A percentile compares a stretch with the other conserved stretches of the same genome.
phyloP scores from a whole-genome alignment of 1,140 invertebrate genomes.

The Lordiphosa stackelbergi region DNA sequence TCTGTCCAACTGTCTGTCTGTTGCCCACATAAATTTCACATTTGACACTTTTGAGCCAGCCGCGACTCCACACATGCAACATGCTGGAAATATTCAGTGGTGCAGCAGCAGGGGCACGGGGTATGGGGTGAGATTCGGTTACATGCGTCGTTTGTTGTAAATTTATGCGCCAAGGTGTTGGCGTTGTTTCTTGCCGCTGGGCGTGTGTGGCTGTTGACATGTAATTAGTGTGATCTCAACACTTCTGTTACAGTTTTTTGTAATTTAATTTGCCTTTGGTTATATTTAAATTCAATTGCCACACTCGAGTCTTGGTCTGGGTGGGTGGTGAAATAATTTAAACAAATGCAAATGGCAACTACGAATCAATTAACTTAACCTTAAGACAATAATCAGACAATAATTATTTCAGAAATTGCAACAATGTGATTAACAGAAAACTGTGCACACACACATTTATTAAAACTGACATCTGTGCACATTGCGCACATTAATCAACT shows the following conservation, averaged over 20 bases:
- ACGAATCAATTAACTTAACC: not conserved
- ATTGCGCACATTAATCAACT: slow-evolving; percentile 56
- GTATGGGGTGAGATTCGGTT: slow-evolving; percentile 10
- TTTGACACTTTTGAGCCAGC: slow-evolving; percentile 64
- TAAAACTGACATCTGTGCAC: slow-evolving; percentile 60
- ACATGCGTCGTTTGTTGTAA: slow-evolving; percentile 69
- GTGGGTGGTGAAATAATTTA: slow-evolving; percentile 43
- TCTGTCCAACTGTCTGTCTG: slow-evolving; percentile 24
- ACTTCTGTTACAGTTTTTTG: slow-evolving; percentile 60
- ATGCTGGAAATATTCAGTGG: slow-evolving; percentile 1
- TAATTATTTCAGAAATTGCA: slow-evolving; percentile 15
- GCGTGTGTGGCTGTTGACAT: slow-evolving; percentile 50
- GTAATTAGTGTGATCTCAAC: slow-evolving; percentile 73
- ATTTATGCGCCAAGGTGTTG: slow-evolving; percentile 72
- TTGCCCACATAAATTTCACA: slow-evolving; percentile 68
- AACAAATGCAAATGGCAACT: not conserved
- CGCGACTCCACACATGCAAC: slow-evolving; percentile 53
- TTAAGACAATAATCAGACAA: too few relatives aligned
- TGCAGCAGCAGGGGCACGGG: too few relatives aligned
- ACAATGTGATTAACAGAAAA: slow-evolving; percentile 45
- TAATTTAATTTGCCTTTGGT: slow-evolving; percentile 58
- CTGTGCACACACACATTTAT: slow-evolving; percentile 34
- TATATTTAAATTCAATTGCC: slow-evolving; percentile 68
- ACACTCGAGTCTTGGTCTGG: slow-evolving; percentile 21
- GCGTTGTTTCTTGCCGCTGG: slow-evolving; percentile 42